Conservation (phyloP, 92 coral and sea anemone species). For the Virgularia gustaviana region DNA sequence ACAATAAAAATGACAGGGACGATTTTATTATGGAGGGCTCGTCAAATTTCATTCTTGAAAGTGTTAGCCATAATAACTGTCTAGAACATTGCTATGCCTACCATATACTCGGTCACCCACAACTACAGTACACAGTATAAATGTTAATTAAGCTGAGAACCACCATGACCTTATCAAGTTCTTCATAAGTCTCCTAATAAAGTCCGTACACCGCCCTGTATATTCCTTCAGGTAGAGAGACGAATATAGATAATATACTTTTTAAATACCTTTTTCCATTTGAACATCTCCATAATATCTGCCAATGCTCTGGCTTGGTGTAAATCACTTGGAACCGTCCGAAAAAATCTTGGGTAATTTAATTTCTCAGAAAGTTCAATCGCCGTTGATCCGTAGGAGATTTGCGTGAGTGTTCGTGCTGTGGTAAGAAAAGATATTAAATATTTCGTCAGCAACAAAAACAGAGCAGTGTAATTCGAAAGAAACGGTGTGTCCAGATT, state of each 20-base stretch:
- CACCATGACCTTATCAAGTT: background rate
- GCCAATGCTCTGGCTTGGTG: slow-evolving; percentile 84
- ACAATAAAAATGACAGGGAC: background rate
- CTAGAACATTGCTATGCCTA: too few species aligned
- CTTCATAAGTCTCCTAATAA: background rate
- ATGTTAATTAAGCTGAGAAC: background rate
- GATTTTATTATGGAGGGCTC: background rate
- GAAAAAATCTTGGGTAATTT: slow-evolving; percentile 88
- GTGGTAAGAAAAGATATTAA: background rate
- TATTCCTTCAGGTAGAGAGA: background rate
- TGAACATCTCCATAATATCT: slow-evolving; percentile 74
- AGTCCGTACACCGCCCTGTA: background rate
- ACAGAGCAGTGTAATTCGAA: background rate
- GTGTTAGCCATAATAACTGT: too few species aligned
- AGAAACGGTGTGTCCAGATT: too few species aligned
- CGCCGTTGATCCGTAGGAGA: slow-evolving; percentile 91
- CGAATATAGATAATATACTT: background rate
- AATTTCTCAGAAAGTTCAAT: slow-evolving; percentile 83
- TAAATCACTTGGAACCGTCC: slow-evolving; percentile 83
- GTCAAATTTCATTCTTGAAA: too few species aligned
- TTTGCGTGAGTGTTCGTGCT: slow-evolving; percentile 86
- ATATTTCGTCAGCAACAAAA: background rate
- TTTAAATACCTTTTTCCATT: slow-evolving; percentile 82
- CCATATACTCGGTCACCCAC: too few species aligned
- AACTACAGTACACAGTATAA: background rate